phyloP scores from a whole-genome alignment of 2,888 invertebrate species.

The Ernsta delagoae region DNA sequence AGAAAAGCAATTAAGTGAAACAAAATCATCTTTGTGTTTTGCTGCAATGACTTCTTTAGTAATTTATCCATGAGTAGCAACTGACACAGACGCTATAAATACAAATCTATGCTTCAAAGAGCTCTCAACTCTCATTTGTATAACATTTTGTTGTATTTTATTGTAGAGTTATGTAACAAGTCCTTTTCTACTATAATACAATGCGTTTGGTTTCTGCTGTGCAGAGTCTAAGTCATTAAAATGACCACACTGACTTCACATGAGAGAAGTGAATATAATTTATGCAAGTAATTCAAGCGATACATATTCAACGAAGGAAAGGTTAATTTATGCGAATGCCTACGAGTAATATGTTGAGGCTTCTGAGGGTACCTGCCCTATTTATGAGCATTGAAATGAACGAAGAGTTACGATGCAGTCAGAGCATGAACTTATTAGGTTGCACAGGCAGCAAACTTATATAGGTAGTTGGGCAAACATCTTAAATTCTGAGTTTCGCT shows the following conservation, averaged over 20 bases:
- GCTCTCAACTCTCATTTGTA: too few species aligned
- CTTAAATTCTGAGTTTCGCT: too few species aligned
- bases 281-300: conserved; percentile 32
- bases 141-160: too few species aligned
- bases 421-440: neutral
- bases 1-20: too few species aligned
- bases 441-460: neutral
- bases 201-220: too few species aligned
- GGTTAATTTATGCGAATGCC: conserved; percentile 44
- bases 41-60: too few species aligned
- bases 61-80: too few species aligned
- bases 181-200: neutral
- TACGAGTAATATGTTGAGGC: neutral
- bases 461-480: too few species aligned
- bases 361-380: neutral
- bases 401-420: neutral
- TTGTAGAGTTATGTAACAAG: too few species aligned
- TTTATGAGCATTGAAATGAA: neutral
- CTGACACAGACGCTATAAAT: too few species aligned
- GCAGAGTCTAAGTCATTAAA: neutral
- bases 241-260: neutral
- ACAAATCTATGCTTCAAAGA: too few species aligned
- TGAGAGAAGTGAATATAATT: conserved; percentile 5
- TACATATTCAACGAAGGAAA: conserved; percentile 49
- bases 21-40: too few species aligned